phyloP scores from a whole-genome alignment of 2,797 vertebrate species.

The Rallus crepitans region DNA sequence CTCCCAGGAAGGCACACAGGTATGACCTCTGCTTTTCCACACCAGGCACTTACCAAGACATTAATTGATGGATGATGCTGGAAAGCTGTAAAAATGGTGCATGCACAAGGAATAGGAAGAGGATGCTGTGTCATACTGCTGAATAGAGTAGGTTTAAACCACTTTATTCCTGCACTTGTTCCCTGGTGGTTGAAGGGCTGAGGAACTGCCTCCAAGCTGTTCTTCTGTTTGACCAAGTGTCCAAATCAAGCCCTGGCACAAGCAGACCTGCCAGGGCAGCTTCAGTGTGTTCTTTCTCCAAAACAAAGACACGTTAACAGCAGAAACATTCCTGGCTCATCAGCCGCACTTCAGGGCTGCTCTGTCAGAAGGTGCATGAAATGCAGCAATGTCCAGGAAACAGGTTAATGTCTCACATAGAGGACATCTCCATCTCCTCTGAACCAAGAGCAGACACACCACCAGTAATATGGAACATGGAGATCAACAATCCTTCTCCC shows the following conservation, averaged over 20 bases:
- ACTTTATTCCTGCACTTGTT: background rate
- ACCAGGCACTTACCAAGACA: background rate
- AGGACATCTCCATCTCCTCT: background rate
- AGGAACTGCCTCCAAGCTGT: background rate
- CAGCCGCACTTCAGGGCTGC: background rate
- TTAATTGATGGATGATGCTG: background rate
- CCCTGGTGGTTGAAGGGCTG: background rate
- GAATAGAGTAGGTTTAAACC: background rate
- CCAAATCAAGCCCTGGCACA: background rate
- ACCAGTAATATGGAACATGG: background rate
- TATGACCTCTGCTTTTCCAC: background rate
- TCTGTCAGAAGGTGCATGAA: background rate
- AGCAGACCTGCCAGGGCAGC: background rate
- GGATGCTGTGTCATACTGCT: no score
- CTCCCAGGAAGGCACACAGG: background rate
- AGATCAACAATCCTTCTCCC: background rate
- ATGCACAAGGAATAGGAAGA: background rate
- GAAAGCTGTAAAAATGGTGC: background rate
- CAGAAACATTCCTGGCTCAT: rapidly evolving
- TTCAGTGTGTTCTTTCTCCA: background rate
- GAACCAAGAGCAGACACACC: background rate
- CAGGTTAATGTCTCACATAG: background rate
- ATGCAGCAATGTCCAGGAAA: background rate
- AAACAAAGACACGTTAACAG: background rate
- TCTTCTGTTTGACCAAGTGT: background rate